Evolutionary conservation across 2,797 vertebrate species (phyloP).

Genomic region (Semotilus atromaculatus): DNA sequence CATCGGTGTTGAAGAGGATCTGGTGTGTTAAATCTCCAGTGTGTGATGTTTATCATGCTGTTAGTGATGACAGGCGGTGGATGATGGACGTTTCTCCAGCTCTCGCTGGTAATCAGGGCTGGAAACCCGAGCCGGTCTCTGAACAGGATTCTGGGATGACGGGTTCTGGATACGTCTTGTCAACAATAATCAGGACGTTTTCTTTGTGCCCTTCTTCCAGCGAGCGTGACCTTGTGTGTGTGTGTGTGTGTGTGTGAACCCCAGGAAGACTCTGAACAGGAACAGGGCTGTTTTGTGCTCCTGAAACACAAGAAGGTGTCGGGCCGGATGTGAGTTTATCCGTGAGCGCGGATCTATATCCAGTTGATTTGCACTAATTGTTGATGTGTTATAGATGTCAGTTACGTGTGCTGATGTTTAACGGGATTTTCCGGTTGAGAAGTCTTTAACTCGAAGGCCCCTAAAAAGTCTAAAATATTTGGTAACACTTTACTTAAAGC

Average conservation of each 20-base stretch:
- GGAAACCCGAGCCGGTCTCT: constrained; percentile 32
- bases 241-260: constrained; percentile 52
- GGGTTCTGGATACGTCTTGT: constrained; percentile 42
- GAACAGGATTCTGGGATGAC: constrained; percentile 4
- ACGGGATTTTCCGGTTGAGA: background rate
- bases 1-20: constrained; percentile 4
- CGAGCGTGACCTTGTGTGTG: constrained; percentile 42
- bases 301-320: constrained; percentile 36
- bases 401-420: background rate
- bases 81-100: constrained; percentile 7
- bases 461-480: background rate
- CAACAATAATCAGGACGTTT: constrained; percentile 50
- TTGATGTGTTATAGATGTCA: background rate
- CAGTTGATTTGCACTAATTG: background rate
- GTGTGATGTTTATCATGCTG: constrained; percentile 27
- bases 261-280: constrained; percentile 29
- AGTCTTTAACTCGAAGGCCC: background rate
- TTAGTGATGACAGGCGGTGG: constrained; percentile 30
- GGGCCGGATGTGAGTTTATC: background rate
- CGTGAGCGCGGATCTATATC: background rate
- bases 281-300: constrained; percentile 32
- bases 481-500: background rate
- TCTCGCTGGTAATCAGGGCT: constrained; percentile 34
- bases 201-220: background rate
- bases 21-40: constrained; percentile 26